phyloP scores from a whole-genome alignment of 2,113 vertebrate species.

The Rhinolophus sinicus region DNA sequence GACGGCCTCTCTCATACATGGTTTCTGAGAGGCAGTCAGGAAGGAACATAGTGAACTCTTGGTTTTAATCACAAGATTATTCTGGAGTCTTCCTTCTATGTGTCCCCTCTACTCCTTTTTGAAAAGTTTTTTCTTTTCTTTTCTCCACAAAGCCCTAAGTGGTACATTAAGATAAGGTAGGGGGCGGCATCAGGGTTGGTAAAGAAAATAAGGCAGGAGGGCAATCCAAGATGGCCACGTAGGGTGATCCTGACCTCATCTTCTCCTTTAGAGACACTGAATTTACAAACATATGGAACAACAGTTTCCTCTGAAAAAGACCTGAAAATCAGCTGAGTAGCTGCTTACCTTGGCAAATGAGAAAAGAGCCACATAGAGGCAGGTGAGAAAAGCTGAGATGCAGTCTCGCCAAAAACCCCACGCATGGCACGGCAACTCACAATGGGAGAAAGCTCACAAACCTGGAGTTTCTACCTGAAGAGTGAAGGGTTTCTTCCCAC shows the following conservation, averaged over 20 bases:
- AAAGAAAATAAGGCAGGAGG: neutral
- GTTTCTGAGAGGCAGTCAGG: neutral
- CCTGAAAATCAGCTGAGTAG: neutral
- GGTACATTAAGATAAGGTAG: neutral
- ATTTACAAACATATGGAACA: neutral
- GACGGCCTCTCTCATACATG: neutral
- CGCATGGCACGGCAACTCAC: fast-evolving
- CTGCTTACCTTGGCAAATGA: neutral
- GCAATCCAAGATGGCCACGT: fast-evolving
- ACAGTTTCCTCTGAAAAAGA: neutral
- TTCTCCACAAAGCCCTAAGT: neutral
- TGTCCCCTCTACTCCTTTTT: neutral
- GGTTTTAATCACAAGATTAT: neutral
- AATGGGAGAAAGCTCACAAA: neutral
- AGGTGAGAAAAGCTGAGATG: neutral
- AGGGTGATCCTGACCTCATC: neutral
- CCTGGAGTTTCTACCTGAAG: neutral
- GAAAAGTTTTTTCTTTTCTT: neutral
- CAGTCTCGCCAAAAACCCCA: neutral
- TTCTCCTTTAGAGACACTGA: neutral
- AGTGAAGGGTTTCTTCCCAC: neutral
- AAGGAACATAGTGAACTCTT: neutral
- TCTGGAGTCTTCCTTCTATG: neutral
- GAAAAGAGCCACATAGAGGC: neutral
- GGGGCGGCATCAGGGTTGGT: neutral